Conservation (phyloP, 2,113 vertebrate species). For the Oreochromis tanganicae region DNA sequence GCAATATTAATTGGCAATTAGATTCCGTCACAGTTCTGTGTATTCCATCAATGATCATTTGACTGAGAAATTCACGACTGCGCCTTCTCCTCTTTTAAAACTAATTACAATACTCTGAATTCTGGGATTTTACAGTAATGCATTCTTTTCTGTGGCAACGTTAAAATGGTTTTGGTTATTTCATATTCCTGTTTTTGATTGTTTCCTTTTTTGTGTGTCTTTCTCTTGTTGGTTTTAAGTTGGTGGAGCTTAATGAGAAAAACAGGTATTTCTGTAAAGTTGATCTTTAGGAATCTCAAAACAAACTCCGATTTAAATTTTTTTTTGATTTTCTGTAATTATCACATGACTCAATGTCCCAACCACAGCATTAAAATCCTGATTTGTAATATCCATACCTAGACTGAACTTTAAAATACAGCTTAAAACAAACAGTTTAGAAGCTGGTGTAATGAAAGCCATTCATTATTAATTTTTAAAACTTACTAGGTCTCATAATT, state of each 20-base stretch:
- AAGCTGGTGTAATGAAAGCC: not conserved
- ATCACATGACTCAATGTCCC: not conserved
- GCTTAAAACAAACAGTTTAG: not conserved
- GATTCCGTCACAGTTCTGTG: not conserved
- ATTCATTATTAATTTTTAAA: not conserved
- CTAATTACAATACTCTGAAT: not conserved
- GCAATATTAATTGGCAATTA: not conserved
- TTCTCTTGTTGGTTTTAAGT: not conserved
- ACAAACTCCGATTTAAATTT: not conserved
- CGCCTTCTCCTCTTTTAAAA: not conserved
- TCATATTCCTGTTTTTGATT: not conserved
- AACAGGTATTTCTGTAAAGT: not conserved
- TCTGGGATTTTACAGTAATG: not conserved
- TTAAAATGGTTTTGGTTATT: not conserved
- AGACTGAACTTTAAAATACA: not conserved
- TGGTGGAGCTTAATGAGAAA: not conserved
- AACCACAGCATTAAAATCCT: not conserved
- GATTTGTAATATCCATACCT: not conserved
- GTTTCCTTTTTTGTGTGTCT: accelerated
- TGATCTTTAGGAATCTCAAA: not conserved
- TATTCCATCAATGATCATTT: not conserved
- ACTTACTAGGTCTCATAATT: not conserved
- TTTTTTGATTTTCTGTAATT: not conserved
- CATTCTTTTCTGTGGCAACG: not conserved
- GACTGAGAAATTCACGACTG: not conserved